Conservation (phyloP, 2,113 vertebrate species). For the Cinclus mexicanus region DNA sequence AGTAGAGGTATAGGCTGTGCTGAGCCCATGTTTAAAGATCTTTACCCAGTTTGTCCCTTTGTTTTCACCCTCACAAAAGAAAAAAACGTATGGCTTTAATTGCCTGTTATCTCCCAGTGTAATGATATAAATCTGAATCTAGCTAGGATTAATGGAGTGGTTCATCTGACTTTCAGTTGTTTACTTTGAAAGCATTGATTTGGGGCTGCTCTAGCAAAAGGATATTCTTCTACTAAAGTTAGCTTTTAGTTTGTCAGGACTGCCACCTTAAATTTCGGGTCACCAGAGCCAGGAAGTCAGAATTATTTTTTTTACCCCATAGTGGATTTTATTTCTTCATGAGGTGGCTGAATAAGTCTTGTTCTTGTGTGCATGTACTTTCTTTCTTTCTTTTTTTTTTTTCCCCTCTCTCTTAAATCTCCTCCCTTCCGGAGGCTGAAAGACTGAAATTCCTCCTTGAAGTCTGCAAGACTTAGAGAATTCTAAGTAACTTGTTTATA, state of each 20-base stretch:
- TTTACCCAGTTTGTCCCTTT: background rate
- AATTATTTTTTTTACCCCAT: background rate
- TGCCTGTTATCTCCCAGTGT: background rate
- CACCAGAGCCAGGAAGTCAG: background rate
- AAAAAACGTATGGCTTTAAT: background rate
- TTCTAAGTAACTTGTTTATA: constrained; percentile 12
- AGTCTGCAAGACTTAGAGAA: background rate
- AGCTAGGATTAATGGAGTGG: background rate
- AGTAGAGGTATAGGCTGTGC: background rate
- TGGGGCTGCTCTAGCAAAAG: background rate
- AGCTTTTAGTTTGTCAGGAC: background rate
- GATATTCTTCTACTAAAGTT: background rate
- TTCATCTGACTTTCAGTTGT: background rate
- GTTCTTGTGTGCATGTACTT: background rate
- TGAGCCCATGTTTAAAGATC: background rate
- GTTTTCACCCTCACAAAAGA: background rate
- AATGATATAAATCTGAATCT: background rate
- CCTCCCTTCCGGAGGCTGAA: background rate
- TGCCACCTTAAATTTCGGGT: background rate
- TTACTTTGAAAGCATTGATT: background rate
- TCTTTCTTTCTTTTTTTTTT: background rate
- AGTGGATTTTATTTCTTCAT: background rate
- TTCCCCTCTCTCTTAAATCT: fast-evolving
- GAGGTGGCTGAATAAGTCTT: background rate
- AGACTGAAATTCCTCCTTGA: constrained; percentile 13